Evolutionary conservation across 2,797 vertebrate species (phyloP), one percentile per base, ranked within the genome.

Genomic region (Lepidocolaptes lacrymiger): DNA sequence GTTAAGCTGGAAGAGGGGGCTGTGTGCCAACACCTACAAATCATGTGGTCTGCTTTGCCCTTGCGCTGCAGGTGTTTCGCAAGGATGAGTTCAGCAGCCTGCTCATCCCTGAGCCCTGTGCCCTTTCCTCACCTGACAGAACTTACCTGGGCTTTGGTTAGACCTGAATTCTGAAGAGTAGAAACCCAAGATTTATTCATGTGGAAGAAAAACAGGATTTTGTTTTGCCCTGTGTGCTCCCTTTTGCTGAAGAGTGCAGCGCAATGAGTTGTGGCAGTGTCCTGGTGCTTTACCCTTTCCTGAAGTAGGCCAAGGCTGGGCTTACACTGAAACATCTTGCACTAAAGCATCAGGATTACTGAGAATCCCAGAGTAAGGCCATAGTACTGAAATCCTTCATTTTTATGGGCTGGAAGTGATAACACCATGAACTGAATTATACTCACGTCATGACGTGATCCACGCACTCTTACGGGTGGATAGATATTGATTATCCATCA

Each of bases 371-470:
- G 28, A 68, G 28, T 69, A 68, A 85, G 58, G 82, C 72, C 10
- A 5, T 19, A 34, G 88, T 63, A 73, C 19, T 77, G 63, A 93
- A 88, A 96, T 95, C 67, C 26, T 91, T 90, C 55, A 48, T 90
- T 97, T 93, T 95, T 91, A 91, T 74, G 87, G 66, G 61, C 85
- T 92, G 85, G 88, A 89, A 81, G 69, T 76, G 87, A 59, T 92
- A 78, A 94, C 6, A 1, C 56, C 80, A 7, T 91, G 85, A 95
- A 85, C 89, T 95, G 94, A 95, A 39, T 95, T 77, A 87, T 18
- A 54, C 77, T 92, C 15, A 8, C 21, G 77, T 56, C 88, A 54
- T 90, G 92, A 86, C 3, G 66, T 79, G 93, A 81, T 89, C 64
- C 85, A 78, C 34, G 3, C 46, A 14, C 61, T 63, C 72, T 11